These are phyloP conservation scores for Drosophila algonquin DNA, from an alignment of 2,888 invertebrate species.

Conservation along the genomic window DNA sequence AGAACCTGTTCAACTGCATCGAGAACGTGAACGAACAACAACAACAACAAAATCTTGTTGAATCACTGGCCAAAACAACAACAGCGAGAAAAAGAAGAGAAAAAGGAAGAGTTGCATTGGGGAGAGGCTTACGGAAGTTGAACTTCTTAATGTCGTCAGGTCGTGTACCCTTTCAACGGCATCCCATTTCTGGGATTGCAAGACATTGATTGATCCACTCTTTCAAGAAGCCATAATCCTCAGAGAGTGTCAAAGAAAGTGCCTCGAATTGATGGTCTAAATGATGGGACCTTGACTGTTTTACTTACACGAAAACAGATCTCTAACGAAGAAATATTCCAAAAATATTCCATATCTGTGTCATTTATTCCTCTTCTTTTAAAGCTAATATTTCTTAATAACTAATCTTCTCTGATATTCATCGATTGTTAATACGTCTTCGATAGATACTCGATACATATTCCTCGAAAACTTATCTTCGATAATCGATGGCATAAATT, in stretches of 20 bases:
- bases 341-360: too few species aligned
- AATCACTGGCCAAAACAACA: conserved; percentile 60
- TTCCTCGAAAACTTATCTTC: too few species aligned
- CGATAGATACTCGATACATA: too few species aligned
- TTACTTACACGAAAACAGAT: too few species aligned
- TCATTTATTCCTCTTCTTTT: too few species aligned
- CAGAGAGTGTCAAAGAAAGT: not conserved
- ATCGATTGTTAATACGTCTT: too few species aligned
- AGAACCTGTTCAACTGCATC: conserved; percentile 70
- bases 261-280: not conserved
- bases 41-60: conserved; percentile 71
- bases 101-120: conserved; percentile 10
- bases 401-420: too few species aligned
- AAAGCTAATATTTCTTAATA: too few species aligned
- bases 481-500: too few species aligned
- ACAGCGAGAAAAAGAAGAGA: conserved; percentile 42
- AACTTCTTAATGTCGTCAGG: not conserved
- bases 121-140: not conserved
- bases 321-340: too few species aligned
- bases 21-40: conserved; percentile 53
- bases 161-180: not conserved
- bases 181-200: not conserved
- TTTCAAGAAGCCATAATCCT: not conserved
- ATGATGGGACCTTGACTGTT: too few species aligned
- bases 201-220: not conserved